Evolutionary conservation across 2,888 invertebrate species (phyloP), one percentile per base, ranked within the genome.

Genomic region (Bhutanitis thaidina): DNA sequence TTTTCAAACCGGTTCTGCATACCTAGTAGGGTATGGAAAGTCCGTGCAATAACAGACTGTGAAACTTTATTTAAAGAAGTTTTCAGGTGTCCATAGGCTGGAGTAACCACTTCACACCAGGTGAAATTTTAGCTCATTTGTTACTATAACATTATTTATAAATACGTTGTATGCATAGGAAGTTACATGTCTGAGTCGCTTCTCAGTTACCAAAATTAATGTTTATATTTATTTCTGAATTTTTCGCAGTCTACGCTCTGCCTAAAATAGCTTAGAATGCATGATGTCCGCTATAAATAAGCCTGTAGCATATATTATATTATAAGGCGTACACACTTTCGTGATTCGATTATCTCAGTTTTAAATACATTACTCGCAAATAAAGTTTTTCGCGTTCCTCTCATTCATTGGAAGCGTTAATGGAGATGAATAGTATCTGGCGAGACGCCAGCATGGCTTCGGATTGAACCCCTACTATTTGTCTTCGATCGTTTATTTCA

Each of bases 381-480:
- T 79, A 74, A 77, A 73, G 73, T 80, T 84, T 82, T 86, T 86
- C 81, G 75, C 74, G 69, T 72, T 69, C 62, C 68, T 69, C 69
- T 69, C 71, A 70, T 76, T 77, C 80, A 78, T 79, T 78, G 75
- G 69, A 74, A 71, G 67, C 71, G 73, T 69, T 86, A 87, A 86
- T 85, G 75, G 82, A 75, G 82, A 86, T 78, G 74, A 75, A 86
- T 83, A 67, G 75, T 65, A 65, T 62, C 74, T 86, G 87, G 87
- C 84, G 58, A 65, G 64, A 68, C 67, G 83, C 86, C 86, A 86
- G 73, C 60, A 59, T 56, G 58, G 58, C 61, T 63, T 62, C 63
- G 55, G 55, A 57, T 64, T 61, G 53, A 36, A 39, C 27, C 40
- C 25, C 46, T 76, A 78, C 77, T 55, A 54, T 20, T 48, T 54